phyloP scores from a whole-genome alignment of 2,888 invertebrate species.

The Falcaria lacertinaria region DNA sequence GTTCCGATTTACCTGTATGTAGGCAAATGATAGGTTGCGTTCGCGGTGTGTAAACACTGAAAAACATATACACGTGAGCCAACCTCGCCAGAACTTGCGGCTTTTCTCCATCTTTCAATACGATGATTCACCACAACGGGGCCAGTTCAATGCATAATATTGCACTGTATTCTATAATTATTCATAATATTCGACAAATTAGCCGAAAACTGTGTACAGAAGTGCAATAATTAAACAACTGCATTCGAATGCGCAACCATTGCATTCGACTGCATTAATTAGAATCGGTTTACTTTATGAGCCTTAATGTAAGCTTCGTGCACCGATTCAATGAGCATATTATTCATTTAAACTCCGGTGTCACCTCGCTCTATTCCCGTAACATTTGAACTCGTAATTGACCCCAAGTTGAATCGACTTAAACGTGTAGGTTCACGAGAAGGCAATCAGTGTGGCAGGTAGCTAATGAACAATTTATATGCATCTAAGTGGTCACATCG shows the following conservation, averaged over 20 bases:
- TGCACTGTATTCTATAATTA: background rate
- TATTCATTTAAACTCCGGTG: too few relatives aligned
- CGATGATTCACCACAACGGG: background rate
- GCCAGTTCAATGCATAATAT: background rate
- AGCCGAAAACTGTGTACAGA: too few relatives aligned
- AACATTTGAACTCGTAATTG: too few relatives aligned
- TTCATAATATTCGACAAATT: too few relatives aligned
- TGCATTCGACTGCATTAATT: too few relatives aligned
- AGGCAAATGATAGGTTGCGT: slow-evolving; percentile 11
- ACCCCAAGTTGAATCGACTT: background rate
- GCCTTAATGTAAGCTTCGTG: too few relatives aligned
- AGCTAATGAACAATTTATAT: background rate
- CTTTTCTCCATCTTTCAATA: slow-evolving; percentile 28
- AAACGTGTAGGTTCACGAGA: background rate
- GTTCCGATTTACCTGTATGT: slow-evolving; percentile 7
- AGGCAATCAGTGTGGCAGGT: background rate
- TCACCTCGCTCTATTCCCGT: too few relatives aligned
- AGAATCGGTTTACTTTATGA: too few relatives aligned
- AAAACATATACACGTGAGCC: slow-evolving; percentile 30
- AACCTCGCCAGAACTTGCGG: slow-evolving; percentile 20
- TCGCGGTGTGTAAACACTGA: slow-evolving; percentile 28
- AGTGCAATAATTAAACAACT: too few relatives aligned
- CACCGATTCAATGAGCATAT: too few relatives aligned
- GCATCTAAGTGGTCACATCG: background rate
- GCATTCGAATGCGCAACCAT: too few relatives aligned